Percentiles rank a stretch among this genome's conserved stretches.
Conservation (phyloP, 2,797 vertebrate species). For the Gymnoscopelus braueri region DNA sequence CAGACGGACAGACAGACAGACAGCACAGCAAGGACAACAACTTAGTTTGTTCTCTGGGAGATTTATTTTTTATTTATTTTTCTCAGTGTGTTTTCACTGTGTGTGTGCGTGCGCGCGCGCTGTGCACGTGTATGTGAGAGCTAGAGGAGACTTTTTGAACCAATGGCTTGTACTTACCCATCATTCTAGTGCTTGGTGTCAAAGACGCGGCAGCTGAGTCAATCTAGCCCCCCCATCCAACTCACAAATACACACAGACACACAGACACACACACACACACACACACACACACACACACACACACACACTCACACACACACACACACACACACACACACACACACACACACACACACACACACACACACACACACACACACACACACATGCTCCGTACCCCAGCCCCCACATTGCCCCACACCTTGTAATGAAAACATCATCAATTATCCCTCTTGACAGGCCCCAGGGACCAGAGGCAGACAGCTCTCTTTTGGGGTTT, state of each 20-base stretch:
- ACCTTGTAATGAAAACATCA: constrained; percentile 95
- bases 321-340: constrained; percentile 10
- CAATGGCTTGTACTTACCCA: constrained; percentile 79
- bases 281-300: constrained; percentile 34
- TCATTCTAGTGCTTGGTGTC: constrained; percentile 81
- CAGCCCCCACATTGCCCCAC: constrained; percentile 83
- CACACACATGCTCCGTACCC: constrained; percentile 67
- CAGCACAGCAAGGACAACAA: background rate
- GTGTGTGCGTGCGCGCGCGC: constrained; percentile 21
- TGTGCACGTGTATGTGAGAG: constrained; percentile 7
- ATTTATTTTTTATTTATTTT: too few species aligned
- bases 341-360: constrained; percentile 39
- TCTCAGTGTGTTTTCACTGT: background rate
- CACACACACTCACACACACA: constrained; percentile 31
- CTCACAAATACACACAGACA: constrained; percentile 30
- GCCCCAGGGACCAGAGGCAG: constrained; percentile 82
- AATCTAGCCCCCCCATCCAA: constrained; percentile 77
- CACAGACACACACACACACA: constrained; percentile 8
- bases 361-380: constrained; percentile 26
- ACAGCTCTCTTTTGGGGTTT: constrained; percentile 83
- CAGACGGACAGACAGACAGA: background rate
- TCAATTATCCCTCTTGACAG: constrained; percentile 91
- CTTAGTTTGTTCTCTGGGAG: too few species aligned
- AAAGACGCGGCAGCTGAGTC: constrained; percentile 87
- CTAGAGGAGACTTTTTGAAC: constrained; percentile 73